Percentiles rank a stretch among this genome's conserved stretches.
Conservation (phyloP, 2,797 vertebrate genomes). For the Eupleurogrammus muticus region DNA sequence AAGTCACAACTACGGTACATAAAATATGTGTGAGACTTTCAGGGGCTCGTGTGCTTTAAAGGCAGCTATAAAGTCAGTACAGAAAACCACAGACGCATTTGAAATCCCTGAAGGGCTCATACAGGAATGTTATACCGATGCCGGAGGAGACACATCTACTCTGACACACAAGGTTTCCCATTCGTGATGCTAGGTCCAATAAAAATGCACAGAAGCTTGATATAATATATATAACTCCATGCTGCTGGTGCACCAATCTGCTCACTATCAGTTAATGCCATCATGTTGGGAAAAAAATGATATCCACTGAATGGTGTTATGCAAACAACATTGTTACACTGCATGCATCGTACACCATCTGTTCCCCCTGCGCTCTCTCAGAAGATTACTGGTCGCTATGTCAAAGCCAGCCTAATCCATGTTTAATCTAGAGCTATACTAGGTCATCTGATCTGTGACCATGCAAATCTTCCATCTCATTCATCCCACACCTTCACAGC, state of each 20-base stretch:
- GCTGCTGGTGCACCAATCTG: background rate
- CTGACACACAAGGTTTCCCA: background rate
- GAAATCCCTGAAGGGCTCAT: background rate
- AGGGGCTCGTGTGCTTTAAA: background rate
- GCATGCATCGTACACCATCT: constrained; percentile 68
- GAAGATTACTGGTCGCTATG: constrained; percentile 77
- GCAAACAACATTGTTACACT: constrained; percentile 35
- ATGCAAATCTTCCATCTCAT: constrained; percentile 39
- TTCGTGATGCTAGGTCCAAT: background rate
- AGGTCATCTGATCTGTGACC: constrained; percentile 51
- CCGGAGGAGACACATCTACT: background rate
- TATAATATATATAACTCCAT: background rate
- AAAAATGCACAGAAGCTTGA: background rate
- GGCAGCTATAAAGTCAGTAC: constrained; percentile 1
- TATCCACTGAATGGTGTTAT: constrained; percentile 26
- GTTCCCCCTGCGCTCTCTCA: constrained; percentile 52
- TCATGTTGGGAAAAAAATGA: constrained; percentile 31
- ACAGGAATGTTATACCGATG: background rate
- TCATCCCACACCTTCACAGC: constrained; percentile 9
- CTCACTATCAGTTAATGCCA: constrained; percentile 16
- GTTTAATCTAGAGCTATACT: constrained; percentile 74
- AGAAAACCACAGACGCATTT: background rate
- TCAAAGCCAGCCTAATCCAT: constrained; percentile 72
- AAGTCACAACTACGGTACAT: background rate
- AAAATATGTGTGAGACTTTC: background rate